phyloP scores from a whole-genome alignment of 1,140 invertebrate genomes.

The Drosophila ohnishii region DNA sequence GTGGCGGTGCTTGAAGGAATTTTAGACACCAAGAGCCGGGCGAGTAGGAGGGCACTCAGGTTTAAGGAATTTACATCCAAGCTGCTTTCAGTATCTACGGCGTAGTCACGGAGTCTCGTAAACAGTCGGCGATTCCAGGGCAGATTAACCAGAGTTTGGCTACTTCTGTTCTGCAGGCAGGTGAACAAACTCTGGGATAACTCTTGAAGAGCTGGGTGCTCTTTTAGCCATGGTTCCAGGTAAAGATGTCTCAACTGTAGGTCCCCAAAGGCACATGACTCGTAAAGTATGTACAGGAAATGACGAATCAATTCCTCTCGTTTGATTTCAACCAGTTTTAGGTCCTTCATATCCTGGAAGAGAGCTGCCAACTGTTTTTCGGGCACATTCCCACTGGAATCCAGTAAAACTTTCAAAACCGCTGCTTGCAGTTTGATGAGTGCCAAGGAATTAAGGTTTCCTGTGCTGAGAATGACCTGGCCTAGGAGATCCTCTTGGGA shows the following conservation, averaged over 20 bases:
- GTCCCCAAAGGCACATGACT: conserved; percentile 57
- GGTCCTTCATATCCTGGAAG: conserved; percentile 33
- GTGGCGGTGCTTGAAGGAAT: conserved; percentile 26
- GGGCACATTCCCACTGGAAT: conserved; percentile 1
- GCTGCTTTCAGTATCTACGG: background rate
- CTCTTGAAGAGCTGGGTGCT: conserved; percentile 23
- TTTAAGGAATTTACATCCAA: conserved; percentile 15
- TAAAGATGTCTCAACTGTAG: conserved; percentile 61
- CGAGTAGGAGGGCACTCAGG: conserved; percentile 57
- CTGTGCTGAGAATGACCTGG: conserved; percentile 59
- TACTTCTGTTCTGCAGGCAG: conserved; percentile 28
- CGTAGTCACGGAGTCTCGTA: conserved; percentile 72
- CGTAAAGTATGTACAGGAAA: conserved; percentile 67
- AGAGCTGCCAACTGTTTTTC: conserved; percentile 24
- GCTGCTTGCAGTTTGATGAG: conserved; percentile 72
- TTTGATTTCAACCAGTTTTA: conserved; percentile 44
- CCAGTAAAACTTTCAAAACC: conserved; percentile 55
- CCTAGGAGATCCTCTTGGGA: conserved; percentile 25
- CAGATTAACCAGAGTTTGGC: conserved; percentile 21
- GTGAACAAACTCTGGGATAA: conserved; percentile 23
- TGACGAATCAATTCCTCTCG: conserved; percentile 23
- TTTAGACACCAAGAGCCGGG: conserved; percentile 44
- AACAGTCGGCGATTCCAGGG: conserved; percentile 77
- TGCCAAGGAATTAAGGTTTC: conserved; percentile 54
- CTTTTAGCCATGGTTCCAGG: conserved; percentile 44